phyloP scores from a whole-genome alignment of 2,888 invertebrate genomes.

The Gymnocheta viridis region DNA sequence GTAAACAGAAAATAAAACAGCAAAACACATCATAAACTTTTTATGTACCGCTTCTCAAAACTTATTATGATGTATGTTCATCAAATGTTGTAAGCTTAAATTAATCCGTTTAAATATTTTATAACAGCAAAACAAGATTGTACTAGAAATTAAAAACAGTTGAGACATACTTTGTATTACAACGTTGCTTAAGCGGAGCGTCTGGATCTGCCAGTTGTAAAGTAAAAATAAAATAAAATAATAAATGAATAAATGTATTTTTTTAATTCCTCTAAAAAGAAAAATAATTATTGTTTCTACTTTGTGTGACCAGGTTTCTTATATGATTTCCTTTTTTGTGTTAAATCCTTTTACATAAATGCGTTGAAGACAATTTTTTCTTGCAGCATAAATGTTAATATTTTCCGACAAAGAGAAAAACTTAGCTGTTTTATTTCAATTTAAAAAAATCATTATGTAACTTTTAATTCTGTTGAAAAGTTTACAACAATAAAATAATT shows the following conservation, averaged over 20 bases:
- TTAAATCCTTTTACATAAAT: too few relatives aligned
- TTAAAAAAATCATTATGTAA: too few relatives aligned
- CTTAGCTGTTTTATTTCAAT: too few relatives aligned
- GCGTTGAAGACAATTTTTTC: too few relatives aligned
- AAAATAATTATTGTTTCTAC: not conserved
- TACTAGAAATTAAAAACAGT: not conserved
- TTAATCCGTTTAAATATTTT: slow-evolving; percentile 15
- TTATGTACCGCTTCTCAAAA: slow-evolving; percentile 13
- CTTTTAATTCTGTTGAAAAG: too few relatives aligned
- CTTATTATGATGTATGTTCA: not conserved
- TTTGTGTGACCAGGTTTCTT: too few relatives aligned
- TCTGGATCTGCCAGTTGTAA: not conserved
- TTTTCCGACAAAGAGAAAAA: too few relatives aligned
- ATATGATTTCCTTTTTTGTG: too few relatives aligned
- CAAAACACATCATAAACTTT: slow-evolving; percentile 14
- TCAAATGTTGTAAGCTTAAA: slow-evolving; percentile 14
- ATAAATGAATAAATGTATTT: not conserved
- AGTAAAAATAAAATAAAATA: not conserved
- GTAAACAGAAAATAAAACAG: not conserved
- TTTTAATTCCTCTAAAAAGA: not conserved
- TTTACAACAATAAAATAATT: too few relatives aligned
- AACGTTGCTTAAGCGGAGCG: not conserved
- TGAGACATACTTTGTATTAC: not conserved
- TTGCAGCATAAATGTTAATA: too few relatives aligned
- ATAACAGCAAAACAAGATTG: not conserved